A percentile compares a stretch with the other conserved stretches of the same genome.
Evolutionary conservation across 2,888 invertebrate species (phyloP).

Genomic region (Machimus rusticus): DNA sequence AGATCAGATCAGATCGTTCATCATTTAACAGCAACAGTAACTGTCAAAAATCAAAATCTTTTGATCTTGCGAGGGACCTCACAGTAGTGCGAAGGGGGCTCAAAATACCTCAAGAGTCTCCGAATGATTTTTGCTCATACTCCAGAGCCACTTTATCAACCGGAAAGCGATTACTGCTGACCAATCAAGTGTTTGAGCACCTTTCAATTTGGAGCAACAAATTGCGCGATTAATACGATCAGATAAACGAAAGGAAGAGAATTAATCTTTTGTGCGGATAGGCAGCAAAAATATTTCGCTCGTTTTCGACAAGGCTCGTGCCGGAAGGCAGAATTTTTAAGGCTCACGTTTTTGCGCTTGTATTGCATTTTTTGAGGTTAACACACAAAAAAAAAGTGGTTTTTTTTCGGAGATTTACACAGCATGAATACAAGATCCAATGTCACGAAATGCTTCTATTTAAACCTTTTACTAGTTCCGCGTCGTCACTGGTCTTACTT

Average conservation of each 20-base stretch:
- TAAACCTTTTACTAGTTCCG: background rate
- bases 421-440: background rate
- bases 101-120: background rate
- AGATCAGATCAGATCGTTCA: background rate
- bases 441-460: background rate
- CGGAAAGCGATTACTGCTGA: slow-evolving; percentile 6
- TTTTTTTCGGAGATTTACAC: background rate
- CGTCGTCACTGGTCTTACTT: background rate
- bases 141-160: background rate
- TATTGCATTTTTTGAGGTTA: background rate
- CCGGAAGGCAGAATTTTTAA: background rate
- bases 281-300: background rate
- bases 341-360: background rate
- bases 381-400: background rate
- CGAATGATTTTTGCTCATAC: slow-evolving; percentile 9
- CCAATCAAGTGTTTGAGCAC: slow-evolving; percentile 21
- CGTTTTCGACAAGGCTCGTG: background rate
- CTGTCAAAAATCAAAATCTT: slow-evolving; percentile 12
- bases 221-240: slow-evolving; percentile 39
- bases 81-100: background rate
- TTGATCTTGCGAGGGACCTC: slow-evolving; percentile 10
- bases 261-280: background rate
- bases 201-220: slow-evolving; percentile 39
- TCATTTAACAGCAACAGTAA: background rate
- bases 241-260: slow-evolving; percentile 15